Percentiles rank a stretch among this genome's conserved stretches.
phyloP scores from a whole-genome alignment of 53 echinoderm and acorn worm genomes.

The Crossaster papposus region DNA sequence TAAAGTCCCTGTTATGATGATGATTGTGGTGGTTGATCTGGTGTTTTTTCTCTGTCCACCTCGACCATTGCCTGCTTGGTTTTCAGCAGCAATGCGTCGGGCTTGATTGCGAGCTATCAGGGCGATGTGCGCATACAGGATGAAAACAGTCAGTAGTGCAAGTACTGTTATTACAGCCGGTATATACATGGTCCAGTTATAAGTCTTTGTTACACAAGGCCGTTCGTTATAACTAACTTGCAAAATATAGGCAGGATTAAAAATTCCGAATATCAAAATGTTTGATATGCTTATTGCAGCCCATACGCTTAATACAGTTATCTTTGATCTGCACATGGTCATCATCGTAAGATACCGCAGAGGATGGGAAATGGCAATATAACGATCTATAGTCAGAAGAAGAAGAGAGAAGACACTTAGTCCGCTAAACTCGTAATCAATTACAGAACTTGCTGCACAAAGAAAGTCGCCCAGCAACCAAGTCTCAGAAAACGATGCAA shows the following conservation, averaged over 20 bases:
- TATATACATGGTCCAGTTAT: neutral
- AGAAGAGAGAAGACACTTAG: neutral
- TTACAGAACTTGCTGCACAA: neutral
- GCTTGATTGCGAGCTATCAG: neutral
- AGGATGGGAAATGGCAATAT: slow-evolving; percentile 5
- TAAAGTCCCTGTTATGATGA: slow-evolving; percentile 2
- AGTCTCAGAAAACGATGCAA: neutral
- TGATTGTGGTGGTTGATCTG: slow-evolving; percentile 16
- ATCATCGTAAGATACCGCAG: neutral
- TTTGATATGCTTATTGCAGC: neutral
- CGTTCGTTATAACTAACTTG: neutral
- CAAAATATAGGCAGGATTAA: neutral
- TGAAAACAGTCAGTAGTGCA: neutral
- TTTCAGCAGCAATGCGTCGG: neutral
- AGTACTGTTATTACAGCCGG: neutral
- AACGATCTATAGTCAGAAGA: neutral
- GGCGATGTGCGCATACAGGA: neutral
- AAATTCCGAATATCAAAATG: neutral
- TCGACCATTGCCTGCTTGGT: neutral
- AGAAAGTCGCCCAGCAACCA: neutral
- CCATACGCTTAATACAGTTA: neutral
- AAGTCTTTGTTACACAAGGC: neutral
- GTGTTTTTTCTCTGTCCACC: slow-evolving; percentile 6
- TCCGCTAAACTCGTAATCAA: neutral
- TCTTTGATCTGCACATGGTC: neutral